Base-by-base conservation (phyloP, 1,140 invertebrate species). In the Euura lappo region DNA sequence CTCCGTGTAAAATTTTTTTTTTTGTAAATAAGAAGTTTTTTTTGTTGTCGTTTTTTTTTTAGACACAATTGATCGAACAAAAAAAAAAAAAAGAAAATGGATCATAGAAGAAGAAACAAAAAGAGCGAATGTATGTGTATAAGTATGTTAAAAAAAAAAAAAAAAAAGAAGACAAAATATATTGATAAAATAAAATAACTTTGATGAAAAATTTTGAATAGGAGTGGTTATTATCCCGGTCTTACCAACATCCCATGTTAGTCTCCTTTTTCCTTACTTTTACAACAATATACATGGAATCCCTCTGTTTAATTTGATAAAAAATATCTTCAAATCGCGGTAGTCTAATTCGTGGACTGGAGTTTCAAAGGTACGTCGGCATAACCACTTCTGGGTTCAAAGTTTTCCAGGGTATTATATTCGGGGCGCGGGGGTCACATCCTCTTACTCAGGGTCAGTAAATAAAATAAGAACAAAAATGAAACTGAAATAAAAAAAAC, bases 141-240 rank as follows among this genome's bases (percentile, higher is more conserved):
- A 64, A 6, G 65, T 42, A 42, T 71, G 45, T 70, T n/a, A 45
- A 64, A 70, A 51, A 74, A 73, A 71, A 45, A 67, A 51, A 73
- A 70, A 70, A 68, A n/a, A 47, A 68, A 47, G 68, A 42, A 43
- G 46, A 75, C 64, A 74, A 72, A 71, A 75, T 71, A 74, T 72
- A 75, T 79, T 76, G 75, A 75, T 69, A 80, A 84, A 84, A 84
- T 83, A 84, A 84, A 84, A 83, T 80, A 79, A 83, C 81, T 84
- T 83, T 84, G 76, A 75, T 84, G 82, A 83, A 82, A 83, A 83
- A 84, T 82, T n/a, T 84, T 83, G 79, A 84, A 82, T 75, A 84
- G 83, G 82, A 84, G 83, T 84, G 83, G 83, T 84, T 84, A 84
- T 84, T 84, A 72, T 83, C 82, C 83, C 81, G 82, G 79, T 84